Evolutionary conservation across 2,113 vertebrate species (phyloP).

Genomic region (Pluvianellus socialis): DNA sequence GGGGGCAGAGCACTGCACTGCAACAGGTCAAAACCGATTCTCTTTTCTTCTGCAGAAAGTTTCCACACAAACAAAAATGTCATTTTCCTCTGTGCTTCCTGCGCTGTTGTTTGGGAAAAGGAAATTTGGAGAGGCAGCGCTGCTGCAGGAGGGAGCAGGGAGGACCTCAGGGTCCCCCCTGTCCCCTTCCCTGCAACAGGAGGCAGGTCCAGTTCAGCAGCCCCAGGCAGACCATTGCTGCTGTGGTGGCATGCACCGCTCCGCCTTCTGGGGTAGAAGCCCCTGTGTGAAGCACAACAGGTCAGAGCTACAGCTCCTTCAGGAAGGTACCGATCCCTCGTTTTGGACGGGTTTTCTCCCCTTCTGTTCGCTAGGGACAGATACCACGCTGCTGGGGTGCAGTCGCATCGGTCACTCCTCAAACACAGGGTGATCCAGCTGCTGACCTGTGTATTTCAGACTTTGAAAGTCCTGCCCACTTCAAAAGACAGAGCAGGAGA

Average conservation of each 20-base stretch:
- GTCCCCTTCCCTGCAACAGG: not conserved
- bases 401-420: fast-evolving
- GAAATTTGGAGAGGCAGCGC: not conserved
- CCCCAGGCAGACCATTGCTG: not conserved
- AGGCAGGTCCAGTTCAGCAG: not conserved
- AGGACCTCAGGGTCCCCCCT: too few relatives aligned
- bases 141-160: not conserved
- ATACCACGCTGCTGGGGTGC: not conserved
- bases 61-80: not conserved
- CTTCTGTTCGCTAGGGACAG: not conserved
- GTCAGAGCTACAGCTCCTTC: not conserved
- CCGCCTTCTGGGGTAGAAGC: not conserved
- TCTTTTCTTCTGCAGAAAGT: not conserved
- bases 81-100: not conserved
- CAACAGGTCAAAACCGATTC: not conserved
- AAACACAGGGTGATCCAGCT: not conserved
- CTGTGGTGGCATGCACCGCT: not conserved
- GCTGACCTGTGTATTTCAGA: not conserved
- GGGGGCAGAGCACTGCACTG: not conserved
- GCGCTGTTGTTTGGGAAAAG: not conserved
- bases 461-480: not conserved
- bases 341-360: not conserved
- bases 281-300: not conserved
- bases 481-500: not conserved
- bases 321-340: fast-evolving